Base-by-base conservation (phyloP, 1,140 invertebrate genomes). In the Drosophila sechellia region DNA sequence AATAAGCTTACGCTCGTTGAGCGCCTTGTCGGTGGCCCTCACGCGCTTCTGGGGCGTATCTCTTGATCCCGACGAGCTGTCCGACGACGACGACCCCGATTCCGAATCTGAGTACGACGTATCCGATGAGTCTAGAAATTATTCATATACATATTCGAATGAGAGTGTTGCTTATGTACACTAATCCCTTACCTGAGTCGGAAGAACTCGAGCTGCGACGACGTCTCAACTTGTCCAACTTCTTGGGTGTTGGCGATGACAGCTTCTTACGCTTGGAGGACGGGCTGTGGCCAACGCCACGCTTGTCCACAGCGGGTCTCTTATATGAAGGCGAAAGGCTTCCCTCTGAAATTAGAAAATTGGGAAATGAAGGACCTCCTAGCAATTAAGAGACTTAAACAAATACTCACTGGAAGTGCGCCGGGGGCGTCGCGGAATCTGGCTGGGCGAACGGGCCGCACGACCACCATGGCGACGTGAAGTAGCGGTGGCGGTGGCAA, bases 31-130 rank as follows among this genome's bases (percentile, higher is more conserved):
- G 15, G 89, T 79, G 52, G 77, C 80, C 58, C 92, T 84, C 42
- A 72, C 54, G 15, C 92, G 72, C 77, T 93, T 89, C 46, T 92
- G 80, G 27, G 91, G 85, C 34, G 92, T 85, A 42, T 89, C 92
- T 12, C 85, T 91, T 1, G 92, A 93, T 5, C 90, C 92, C 17
- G 92, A 92, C 8, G 93, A 93, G 64, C 93, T 93, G 31, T 89
- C 93, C 12, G 93, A 94, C 63, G 94, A 93, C 4, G 94, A 94
- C 0, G 94, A 94, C 11, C 93, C 93, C 11, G 94, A 83, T 2
- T 87, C 83, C 12, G 83, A 87, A 25, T 92, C 93, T 1, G 93
- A 94, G 77, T 94, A 94, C 1, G 94, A 94, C 2, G 94, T 94
- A 54, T 93, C 93, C n/a, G 93, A 93, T 12, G 93, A 94, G 52